Percentiles rank a stretch among this genome's conserved stretches.
Evolutionary conservation across 2,888 invertebrate genomes (phyloP).

Genomic region (Eilema depressum): DNA sequence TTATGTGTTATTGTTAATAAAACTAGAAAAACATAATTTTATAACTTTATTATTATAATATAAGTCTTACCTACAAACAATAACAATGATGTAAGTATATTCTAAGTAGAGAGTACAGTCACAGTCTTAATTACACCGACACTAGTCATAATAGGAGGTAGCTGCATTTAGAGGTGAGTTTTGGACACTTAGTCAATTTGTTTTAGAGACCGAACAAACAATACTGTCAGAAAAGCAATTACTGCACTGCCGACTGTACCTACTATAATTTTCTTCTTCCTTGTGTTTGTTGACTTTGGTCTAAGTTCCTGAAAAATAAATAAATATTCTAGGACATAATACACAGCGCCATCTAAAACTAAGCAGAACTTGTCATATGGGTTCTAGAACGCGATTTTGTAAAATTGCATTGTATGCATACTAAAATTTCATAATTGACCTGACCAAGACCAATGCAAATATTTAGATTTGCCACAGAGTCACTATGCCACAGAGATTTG

Average conservation of each 20-base stretch:
- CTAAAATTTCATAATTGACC: too few relatives aligned
- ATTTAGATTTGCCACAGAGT: too few relatives aligned
- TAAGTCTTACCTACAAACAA: slow-evolving; percentile 3
- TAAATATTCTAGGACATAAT: too few relatives aligned
- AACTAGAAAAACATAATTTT: not conserved
- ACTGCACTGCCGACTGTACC: slow-evolving; percentile 74
- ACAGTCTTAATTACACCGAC: not conserved
- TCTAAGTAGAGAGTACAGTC: not conserved
- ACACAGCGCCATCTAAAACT: too few relatives aligned
- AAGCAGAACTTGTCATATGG: too few relatives aligned
- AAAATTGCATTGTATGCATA: too few relatives aligned
- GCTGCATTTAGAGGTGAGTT: not conserved
- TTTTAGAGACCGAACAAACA: slow-evolving; percentile 74
- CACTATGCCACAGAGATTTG: too few relatives aligned
- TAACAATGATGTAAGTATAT: slow-evolving; percentile 3
- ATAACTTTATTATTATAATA: not conserved
- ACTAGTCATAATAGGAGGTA: slow-evolving; percentile 19
- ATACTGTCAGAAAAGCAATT: slow-evolving; percentile 67
- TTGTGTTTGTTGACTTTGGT: slow-evolving; percentile 53
- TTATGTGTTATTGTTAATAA: not conserved
- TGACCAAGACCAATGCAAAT: too few relatives aligned
- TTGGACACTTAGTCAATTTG: slow-evolving; percentile 54
- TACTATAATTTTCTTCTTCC: slow-evolving; percentile 74
- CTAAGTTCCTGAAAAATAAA: slow-evolving; percentile 58
- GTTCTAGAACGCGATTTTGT: too few relatives aligned